phyloP scores from a whole-genome alignment of 92 coral and sea anemone species.

The Pocillopora meandrina region DNA sequence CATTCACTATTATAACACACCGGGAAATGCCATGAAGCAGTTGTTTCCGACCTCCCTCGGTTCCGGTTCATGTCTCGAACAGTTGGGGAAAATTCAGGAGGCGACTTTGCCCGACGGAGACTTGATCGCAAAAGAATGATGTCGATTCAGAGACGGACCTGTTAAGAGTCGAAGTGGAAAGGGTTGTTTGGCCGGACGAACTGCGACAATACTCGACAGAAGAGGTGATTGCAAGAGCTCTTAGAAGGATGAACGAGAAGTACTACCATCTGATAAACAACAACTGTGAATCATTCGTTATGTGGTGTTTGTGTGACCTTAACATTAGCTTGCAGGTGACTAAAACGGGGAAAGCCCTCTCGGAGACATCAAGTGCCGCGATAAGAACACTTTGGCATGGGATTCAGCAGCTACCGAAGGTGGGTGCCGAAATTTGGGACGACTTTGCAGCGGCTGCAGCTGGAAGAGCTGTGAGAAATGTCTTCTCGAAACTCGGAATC shows the following conservation, averaged over 20 bases:
- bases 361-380: not conserved
- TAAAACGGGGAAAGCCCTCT: not conserved
- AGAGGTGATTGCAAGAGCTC: slow-evolving; percentile 14
- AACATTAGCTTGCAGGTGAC: not conserved
- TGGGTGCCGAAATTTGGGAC: not conserved
- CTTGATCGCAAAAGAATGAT: not conserved
- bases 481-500: not conserved
- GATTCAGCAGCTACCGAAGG: not conserved
- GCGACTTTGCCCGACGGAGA: not conserved
- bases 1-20: slow-evolving; percentile 13
- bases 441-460: not conserved
- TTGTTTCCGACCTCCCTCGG: not conserved
- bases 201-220: slow-evolving; percentile 14
- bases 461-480: not conserved
- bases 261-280: not conserved
- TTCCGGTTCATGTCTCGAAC: not conserved
- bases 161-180: slow-evolving; percentile 23
- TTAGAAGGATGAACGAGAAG: not conserved
- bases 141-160: not conserved
- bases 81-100: slow-evolving; percentile 2
- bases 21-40: not conserved
- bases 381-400: not conserved
- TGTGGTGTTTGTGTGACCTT: slow-evolving; percentile 32
- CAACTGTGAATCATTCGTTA: slow-evolving; percentile 36
- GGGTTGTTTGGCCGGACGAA: slow-evolving; percentile 35